Base-by-base conservation (phyloP, 2,888 invertebrate species). In the Eueremaeus valkanovi region DNA sequence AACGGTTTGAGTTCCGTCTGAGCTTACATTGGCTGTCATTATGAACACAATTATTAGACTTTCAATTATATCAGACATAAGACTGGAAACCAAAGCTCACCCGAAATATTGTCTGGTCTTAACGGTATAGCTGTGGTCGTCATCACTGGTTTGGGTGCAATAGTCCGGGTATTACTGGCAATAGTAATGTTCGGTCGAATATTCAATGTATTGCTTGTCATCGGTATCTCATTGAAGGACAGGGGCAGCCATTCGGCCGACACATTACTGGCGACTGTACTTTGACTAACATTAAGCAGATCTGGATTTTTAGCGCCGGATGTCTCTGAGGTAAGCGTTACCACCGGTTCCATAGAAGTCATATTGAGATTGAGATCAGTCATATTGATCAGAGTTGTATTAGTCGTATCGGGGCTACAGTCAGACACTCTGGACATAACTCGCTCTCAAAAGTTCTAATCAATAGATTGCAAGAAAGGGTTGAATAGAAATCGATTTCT, bases 301-400 rank as follows among this genome's bases (percentile, higher is more conserved):
- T 70, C 70, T 18, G 70, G 18, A 29, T 11, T 42, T 5, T 70
- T 70, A 8, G 18, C 13, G n/a, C 18, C 6, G 8, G 40, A 24
- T 1, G 21, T 42, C 8, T 70, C 70, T 8, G 33, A 16, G 16
- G 70, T 42, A 21, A 45, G 42, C 9, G 45, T 42, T 5, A 29
- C 45, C 13, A 40, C 70, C 13, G 40, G 70, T 13, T 21, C 45
- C 9, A 42, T 27, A 42, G 40, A 27, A 8, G 68, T 40, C 36
- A 68, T 18, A 33, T 31, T 66, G n/a, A 36, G 3, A 29, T 45
- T 70, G 42, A 70, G 29, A 70, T 70, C 70, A 70, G 18, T 45
- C 70, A 70, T 70, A 45, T 70, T 70, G 27, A 70, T 18, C 40
- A 68, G 21, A 68, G 21, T 42, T 40, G 40, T 36, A 68, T 42